A percentile compares a stretch with the other conserved stretches of the same genome.
phyloP scores from a whole-genome alignment of 35 echinoderm and acorn worm genomes.

The Patiria miniata region DNA sequence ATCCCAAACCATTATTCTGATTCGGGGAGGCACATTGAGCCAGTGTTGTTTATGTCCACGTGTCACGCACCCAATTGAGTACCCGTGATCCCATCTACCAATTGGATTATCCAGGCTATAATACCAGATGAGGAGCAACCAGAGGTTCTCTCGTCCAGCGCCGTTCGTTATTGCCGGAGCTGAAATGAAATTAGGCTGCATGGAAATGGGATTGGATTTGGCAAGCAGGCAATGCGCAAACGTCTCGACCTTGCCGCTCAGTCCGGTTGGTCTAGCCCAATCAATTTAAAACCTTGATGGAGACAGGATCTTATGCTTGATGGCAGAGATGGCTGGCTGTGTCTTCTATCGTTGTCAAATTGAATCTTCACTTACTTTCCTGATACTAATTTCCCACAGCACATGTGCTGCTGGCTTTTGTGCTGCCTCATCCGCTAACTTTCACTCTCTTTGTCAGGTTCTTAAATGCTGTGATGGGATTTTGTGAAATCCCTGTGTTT shows the following conservation, averaged over 20 bases:
- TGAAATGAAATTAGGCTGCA: slow-evolving; percentile 17
- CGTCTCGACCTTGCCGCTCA: neutral
- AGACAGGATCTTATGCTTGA: slow-evolving; percentile 16
- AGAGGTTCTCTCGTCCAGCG: neutral
- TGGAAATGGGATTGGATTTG: slow-evolving; percentile 16
- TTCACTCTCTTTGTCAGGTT: neutral
- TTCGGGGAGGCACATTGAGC: slow-evolving; percentile 15
- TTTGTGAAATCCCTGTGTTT: neutral
- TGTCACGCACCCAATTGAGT: slow-evolving; percentile 20
- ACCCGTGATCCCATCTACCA: slow-evolving; percentile 17
- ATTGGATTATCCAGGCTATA: slow-evolving; percentile 1
- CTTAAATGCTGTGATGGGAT: neutral
- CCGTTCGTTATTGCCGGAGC: neutral
- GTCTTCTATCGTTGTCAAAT: neutral
- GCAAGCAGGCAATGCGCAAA: neutral
- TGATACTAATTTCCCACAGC: neutral
- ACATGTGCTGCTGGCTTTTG: neutral
- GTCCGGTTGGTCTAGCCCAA: neutral
- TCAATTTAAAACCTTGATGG: slow-evolving; percentile 26
- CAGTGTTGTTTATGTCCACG: slow-evolving; percentile 27
- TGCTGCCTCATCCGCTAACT: neutral
- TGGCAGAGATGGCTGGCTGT: neutral
- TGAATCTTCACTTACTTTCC: neutral
- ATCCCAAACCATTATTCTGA: slow-evolving; percentile 21
- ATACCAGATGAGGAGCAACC: neutral